A percentile compares a stretch with the other conserved stretches of the same genome.
phyloP scores from a whole-genome alignment of 2,113 vertebrate genomes.

The Planiliza haematocheilus region DNA sequence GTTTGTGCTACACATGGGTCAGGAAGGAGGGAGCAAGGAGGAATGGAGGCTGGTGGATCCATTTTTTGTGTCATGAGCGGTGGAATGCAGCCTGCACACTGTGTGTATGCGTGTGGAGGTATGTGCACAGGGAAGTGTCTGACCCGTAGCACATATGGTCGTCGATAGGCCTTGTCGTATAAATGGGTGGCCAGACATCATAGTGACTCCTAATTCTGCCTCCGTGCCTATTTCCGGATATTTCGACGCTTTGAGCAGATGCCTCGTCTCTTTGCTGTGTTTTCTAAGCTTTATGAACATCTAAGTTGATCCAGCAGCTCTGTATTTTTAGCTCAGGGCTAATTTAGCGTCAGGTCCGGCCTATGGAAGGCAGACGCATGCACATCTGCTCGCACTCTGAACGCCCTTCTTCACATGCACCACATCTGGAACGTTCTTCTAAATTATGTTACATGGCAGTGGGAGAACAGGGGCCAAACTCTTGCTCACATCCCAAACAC shows the following conservation, averaged over 20 bases:
- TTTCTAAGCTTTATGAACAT: slow-evolving; percentile 59
- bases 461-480: no score
- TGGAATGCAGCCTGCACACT: slow-evolving; percentile 5
- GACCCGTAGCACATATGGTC: slow-evolving; percentile 56
- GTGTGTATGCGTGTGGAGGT: slow-evolving; percentile 43
- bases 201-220: slow-evolving; percentile 30
- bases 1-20: slow-evolving; percentile 64
- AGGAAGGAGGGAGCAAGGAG: slow-evolving; percentile 37
- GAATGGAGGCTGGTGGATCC: slow-evolving; percentile 55
- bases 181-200: slow-evolving; percentile 45
- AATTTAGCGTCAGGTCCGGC: slow-evolving; percentile 11
- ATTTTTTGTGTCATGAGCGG: slow-evolving; percentile 55
- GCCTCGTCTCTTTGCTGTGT: slow-evolving; percentile 39
- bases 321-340: slow-evolving; percentile 59
- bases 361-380: slow-evolving; percentile 17
- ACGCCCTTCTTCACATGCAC: slow-evolving; percentile 24
- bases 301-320: slow-evolving; percentile 45
- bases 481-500: no score
- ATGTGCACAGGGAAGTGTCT: slow-evolving; percentile 62
- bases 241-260: slow-evolving; percentile 29
- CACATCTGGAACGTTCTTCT: neutral
- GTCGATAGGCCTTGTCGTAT: slow-evolving; percentile 62
- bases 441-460: slow-evolving; percentile 5
- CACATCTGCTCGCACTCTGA: slow-evolving; percentile 37
- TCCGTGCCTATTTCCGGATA: slow-evolving; percentile 35